phyloP scores from a whole-genome alignment of 2,888 invertebrate species.

The Nomada ferruginata region DNA sequence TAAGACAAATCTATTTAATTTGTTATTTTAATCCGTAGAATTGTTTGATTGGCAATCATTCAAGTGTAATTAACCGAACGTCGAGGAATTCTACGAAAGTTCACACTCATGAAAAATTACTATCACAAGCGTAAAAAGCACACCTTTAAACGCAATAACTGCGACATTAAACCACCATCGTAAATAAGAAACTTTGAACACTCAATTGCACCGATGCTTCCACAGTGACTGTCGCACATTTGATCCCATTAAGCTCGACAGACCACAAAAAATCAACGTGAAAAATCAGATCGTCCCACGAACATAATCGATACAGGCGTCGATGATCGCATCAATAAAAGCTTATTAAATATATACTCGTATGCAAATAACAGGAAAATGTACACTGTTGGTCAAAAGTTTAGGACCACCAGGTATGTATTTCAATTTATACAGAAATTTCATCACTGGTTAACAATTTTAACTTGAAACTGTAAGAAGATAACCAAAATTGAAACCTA shows the following conservation, averaged over 20 bases:
- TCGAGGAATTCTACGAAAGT: too few relatives aligned
- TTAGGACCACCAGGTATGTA: too few relatives aligned
- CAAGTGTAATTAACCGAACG: too few relatives aligned
- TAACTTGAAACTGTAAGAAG: too few relatives aligned
- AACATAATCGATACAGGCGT: background rate
- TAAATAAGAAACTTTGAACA: background rate
- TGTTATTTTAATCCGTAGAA: too few relatives aligned
- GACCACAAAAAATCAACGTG: background rate
- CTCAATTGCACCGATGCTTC: background rate
- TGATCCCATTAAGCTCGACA: background rate
- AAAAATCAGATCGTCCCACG: conserved; percentile 1
- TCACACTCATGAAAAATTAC: background rate
- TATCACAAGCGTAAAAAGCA: too few relatives aligned
- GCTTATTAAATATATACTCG: background rate
- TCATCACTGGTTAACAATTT: too few relatives aligned
- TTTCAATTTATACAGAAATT: too few relatives aligned
- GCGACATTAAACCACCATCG: background rate
- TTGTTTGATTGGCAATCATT: too few relatives aligned
- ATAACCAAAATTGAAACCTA: too few relatives aligned
- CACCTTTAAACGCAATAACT: background rate
- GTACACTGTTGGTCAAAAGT: too few relatives aligned
- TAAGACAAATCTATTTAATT: too few relatives aligned
- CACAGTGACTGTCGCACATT: background rate
- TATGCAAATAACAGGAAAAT: background rate
- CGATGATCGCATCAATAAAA: conserved; percentile 2